Base-by-base conservation (phyloP, 2,113 vertebrate genomes). In the Pao palembangensis region DNA sequence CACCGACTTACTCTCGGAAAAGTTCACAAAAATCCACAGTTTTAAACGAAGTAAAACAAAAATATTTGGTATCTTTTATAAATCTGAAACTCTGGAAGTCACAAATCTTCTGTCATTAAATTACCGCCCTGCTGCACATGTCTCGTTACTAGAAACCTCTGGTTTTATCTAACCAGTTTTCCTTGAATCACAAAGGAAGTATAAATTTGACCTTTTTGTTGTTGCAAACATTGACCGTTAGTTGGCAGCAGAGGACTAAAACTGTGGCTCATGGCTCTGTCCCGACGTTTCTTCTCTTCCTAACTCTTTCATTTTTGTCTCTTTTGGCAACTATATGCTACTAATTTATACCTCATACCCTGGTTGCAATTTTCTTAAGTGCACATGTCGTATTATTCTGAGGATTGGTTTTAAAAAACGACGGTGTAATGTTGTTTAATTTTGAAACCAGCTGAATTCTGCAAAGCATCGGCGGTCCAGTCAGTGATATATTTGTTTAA, bases 231-330 rank as follows among this genome's bases (percentile, higher is more conserved):
- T 61, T 61, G 44, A 65, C 81, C 89, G 85, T 55, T 85, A 83
- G 89, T 88, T 73, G 55, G 83, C 81, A 87, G 89, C 75, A 89
- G 78, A 89, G 73, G 77, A 85, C 84, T 81, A 52, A 79, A 64
- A 17, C 78, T 82, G 78, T 20, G 28, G 18, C 8, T 42, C 44
- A 50, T 18, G 31, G 28, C 42, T 52, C 14, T 55, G 31, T 28
- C 12, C 25, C 41, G 25, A 38, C 34, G 7, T 0, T 17, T 47
- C 44, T 17, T 6, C 44, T 7, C 6, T n/a, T 47, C 28, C 42
- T 69, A 53, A 34, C 78, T 80, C 86, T 38, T 31, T 16, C 51
- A n/a, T 53, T 16, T 10, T 3, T 31, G 89, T 89, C 63, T 88
- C 82, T 81, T 71, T 86, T 87, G 49, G 16, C 58, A 62, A 11